Percentiles rank a stretch among this genome's conserved stretches.
Evolutionary conservation across 2,113 vertebrate species (phyloP).

Genomic region (Capricornis sumatraensis): DNA sequence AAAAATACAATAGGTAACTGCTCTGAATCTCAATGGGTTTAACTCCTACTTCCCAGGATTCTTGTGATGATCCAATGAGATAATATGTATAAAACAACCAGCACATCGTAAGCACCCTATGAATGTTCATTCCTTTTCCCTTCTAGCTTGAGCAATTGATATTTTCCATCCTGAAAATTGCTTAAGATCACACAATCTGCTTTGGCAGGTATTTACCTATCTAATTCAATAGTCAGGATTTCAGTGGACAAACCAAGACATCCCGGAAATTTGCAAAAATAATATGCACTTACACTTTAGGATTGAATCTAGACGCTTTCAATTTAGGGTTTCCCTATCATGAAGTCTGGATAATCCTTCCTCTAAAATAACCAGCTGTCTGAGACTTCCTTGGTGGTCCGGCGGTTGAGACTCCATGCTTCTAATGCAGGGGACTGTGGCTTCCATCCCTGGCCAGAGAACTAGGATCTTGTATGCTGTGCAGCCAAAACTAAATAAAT

Average conservation of each 20-base stretch:
- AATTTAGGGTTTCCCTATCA: background rate
- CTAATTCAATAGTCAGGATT: background rate
- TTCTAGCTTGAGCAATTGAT: background rate
- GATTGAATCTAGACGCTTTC: background rate
- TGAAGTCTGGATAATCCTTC: background rate
- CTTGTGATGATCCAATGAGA: background rate
- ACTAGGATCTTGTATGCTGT: background rate
- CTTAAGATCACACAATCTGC: background rate
- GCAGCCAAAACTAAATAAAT: background rate
- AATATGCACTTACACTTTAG: background rate
- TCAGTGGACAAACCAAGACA: background rate
- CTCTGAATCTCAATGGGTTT: background rate
- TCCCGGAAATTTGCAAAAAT: conserved; percentile 19
- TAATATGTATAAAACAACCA: background rate
- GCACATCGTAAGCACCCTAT: background rate
- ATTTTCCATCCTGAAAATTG: conserved; percentile 4
- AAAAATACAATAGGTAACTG: background rate
- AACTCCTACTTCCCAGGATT: background rate
- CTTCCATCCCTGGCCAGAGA: background rate
- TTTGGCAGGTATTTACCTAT: background rate
- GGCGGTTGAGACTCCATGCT: background rate
- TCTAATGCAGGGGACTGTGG: background rate
- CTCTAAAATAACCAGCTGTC: background rate
- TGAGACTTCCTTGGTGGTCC: background rate
- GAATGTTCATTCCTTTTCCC: background rate